Conservation (phyloP, 2,888 invertebrate genomes). For the Leucania comma region DNA sequence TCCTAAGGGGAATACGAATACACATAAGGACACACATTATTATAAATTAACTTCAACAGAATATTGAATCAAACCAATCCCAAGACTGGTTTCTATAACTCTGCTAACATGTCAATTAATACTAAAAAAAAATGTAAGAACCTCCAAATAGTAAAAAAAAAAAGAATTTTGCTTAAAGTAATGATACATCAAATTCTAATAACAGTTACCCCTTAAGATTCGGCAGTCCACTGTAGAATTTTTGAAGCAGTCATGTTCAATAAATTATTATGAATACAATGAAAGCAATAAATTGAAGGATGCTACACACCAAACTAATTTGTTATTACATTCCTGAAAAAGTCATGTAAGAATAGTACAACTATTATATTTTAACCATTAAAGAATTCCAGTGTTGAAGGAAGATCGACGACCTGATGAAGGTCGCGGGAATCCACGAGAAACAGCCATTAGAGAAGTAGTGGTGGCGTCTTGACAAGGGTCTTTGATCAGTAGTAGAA, state of each 20-base stretch:
- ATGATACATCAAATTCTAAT: slow-evolving; percentile 17
- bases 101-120: not conserved
- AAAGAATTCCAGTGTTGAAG: not conserved
- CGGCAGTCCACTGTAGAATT: not conserved
- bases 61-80: not conserved
- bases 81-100: not conserved
- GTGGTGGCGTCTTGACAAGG: not conserved
- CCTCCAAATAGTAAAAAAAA: not conserved
- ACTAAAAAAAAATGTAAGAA: not conserved
- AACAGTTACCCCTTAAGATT: not conserved
- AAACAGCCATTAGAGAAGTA: not conserved
- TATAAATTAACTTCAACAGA: no score
- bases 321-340: not conserved
- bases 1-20: slow-evolving; percentile 91
- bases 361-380: not conserved
- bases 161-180: not conserved
- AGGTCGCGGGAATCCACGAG: not conserved
- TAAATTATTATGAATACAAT: slow-evolving; percentile 23
- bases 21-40: not conserved
- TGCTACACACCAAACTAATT: slow-evolving; percentile 3
- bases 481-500: no score
- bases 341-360: slow-evolving; percentile 6
- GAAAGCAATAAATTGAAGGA: slow-evolving; percentile 25
- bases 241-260: slow-evolving; percentile 25
- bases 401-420: slow-evolving; percentile 3